Percentiles rank a stretch among this genome's conserved stretches.
phyloP scores from a whole-genome alignment of 2,888 invertebrate species.

The Heliconius sara region DNA sequence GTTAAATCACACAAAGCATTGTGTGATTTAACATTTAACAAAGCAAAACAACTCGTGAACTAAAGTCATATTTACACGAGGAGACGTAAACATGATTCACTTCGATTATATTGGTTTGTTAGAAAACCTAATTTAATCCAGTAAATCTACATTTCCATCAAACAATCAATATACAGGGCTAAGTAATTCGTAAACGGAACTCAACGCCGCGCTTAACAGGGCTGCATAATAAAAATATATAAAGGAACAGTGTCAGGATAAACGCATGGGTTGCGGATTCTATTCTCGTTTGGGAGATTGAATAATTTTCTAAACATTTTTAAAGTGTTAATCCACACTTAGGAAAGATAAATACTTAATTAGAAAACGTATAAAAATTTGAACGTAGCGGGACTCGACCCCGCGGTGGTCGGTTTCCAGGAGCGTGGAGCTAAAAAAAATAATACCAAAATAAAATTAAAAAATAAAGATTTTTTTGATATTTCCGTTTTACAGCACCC shows the following conservation, averaged over 20 bases:
- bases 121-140: background rate
- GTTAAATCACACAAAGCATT: background rate
- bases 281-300: background rate
- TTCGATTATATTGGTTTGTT: slow-evolving; percentile 3
- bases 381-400: too few relatives aligned
- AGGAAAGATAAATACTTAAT: too few relatives aligned
- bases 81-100: background rate
- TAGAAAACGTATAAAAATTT: too few relatives aligned
- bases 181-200: background rate
- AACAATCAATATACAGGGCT: background rate
- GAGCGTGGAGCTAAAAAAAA: background rate
- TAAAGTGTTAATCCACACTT: too few relatives aligned
- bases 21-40: too few relatives aligned
- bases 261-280: background rate
- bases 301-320: too few relatives aligned
- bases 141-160: background rate
- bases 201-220: background rate
- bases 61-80: slow-evolving; percentile 1
- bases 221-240: background rate
- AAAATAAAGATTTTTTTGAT: background rate
- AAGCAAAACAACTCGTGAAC: background rate
- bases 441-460: too few relatives aligned
- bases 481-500: background rate
- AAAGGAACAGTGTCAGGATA: background rate
- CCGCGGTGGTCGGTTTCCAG: too few relatives aligned